Base-by-base conservation (phyloP, 2,888 invertebrate genomes). In the Scelioninae gen. 1 region DNA sequence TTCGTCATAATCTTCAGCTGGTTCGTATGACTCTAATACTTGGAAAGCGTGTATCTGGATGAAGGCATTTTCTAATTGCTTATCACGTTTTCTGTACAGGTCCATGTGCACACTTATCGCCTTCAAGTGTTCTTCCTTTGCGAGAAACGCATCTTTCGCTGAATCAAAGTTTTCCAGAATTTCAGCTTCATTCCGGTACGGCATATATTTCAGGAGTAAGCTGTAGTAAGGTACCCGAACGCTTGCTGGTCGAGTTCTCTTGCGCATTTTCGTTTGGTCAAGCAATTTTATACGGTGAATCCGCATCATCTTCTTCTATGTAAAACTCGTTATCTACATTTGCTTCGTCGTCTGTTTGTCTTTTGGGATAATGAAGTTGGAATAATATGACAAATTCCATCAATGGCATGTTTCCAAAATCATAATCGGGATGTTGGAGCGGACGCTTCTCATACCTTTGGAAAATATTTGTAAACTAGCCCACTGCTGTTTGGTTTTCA, bases 121-220 rank as follows among this genome's bases (percentile, higher is more conserved):
- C 47, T 47, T 47, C 47, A 47, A 47, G n/a, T 53, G 29, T 40
- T 58, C 34, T 58, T 58, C 58, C 38, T 58, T 38, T 38, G 58
- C 58, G n/a, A 68, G 55, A 45, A 68, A 68, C 23, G 68, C 55
- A 31, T 53, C 65, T 65, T 65, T 65, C 32, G 51, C 65, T 51
- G 65, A 65, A 38, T 51, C 34, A 38, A 65, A 65, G 34, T 65
- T 38, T 49, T 38, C 23, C 38, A 65, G 23, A 34, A 65, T 8
- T 65, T 65, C 65, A 65, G 11, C 51, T 65, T 65, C 65, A 49
- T n/a, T 51, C n/a, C 49, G 51, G n/a, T 65, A 65, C 23, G 65
- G 65, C 68, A 55, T 53, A 55, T 68, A 68, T 68, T 68, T 43
- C 29, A 66, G 23, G 13, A 66, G 40, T 40, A 69, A 58, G 32